Evolutionary conservation across 2,113 vertebrate genomes (phyloP).

Genomic region (Castor canadensis): DNA sequence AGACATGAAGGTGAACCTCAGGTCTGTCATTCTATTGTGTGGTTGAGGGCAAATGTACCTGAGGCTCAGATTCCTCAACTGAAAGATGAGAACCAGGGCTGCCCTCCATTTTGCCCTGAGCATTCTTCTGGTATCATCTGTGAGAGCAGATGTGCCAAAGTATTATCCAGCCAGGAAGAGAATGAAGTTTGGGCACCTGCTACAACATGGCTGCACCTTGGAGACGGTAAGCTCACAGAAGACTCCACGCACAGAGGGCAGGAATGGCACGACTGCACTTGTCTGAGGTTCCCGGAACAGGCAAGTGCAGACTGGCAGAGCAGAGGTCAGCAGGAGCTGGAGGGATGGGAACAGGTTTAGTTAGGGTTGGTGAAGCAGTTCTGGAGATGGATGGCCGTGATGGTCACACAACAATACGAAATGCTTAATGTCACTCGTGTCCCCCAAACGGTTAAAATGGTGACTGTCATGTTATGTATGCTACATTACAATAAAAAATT

Average conservation of each 20-base stretch:
- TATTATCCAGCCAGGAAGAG: not conserved
- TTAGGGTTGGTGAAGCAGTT: not conserved
- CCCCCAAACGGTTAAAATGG: not conserved
- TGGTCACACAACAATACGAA: too few relatives aligned
- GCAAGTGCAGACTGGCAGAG: not conserved
- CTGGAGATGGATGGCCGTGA: not conserved
- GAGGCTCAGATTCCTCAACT: not conserved
- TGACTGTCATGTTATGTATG: too few relatives aligned
- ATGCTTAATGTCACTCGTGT: not conserved
- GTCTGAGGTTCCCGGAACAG: rapidly evolving
- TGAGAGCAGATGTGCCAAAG: not conserved
- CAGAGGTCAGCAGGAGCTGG: not conserved
- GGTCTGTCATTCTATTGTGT: rapidly evolving
- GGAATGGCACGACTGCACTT: not conserved
- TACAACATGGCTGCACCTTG: rapidly evolving
- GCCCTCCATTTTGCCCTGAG: not conserved
- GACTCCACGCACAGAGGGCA: not conserved
- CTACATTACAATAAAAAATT: not conserved
- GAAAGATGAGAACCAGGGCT: not conserved
- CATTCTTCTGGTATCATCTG: rapidly evolving
- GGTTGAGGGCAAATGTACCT: rapidly evolving
- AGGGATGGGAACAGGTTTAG: rapidly evolving
- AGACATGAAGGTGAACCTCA: rapidly evolving
- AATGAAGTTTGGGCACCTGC: not conserved
- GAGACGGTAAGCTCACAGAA: not conserved